These are phyloP conservation scores for Serrognathus titanus DNA, from an alignment of 2,888 invertebrate species.

Conservation along the genomic window DNA sequence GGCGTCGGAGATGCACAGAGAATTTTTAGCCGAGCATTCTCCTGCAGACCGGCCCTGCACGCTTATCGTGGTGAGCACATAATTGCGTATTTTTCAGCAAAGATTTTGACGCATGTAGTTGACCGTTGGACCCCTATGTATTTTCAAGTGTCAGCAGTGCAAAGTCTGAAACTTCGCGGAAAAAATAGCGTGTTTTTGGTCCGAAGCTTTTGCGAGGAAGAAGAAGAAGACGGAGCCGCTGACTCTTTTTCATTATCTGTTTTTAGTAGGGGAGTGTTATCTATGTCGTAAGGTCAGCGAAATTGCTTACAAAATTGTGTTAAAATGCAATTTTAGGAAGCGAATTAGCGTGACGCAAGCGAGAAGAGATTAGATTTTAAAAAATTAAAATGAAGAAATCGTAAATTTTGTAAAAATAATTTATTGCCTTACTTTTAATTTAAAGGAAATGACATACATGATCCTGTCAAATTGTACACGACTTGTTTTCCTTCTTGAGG, in stretches of 20 bases:
- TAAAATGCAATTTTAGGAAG: too few species aligned
- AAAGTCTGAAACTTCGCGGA: background rate
- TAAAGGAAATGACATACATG: too few species aligned
- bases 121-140: background rate
- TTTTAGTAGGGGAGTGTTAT: background rate
- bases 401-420: too few species aligned
- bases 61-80: slow-evolving; percentile 36
- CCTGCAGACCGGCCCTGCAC: slow-evolving; percentile 28
- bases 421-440: too few species aligned
- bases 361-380: too few species aligned
- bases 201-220: background rate
- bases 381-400: too few species aligned
- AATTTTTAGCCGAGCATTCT: slow-evolving; percentile 19
- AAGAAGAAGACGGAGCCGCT: background rate
- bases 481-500: too few species aligned
- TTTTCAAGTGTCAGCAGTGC: background rate
- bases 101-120: background rate
- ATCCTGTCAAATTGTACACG: too few species aligned
- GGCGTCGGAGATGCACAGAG: slow-evolving; percentile 8
- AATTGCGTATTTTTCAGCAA: background rate
- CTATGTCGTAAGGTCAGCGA: background rate
- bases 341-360: too few species aligned
- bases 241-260: background rate
- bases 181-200: background rate
- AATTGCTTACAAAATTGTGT: too few species aligned